phyloP scores from a whole-genome alignment of 2,113 vertebrate species.

The Antechinus stuartii region DNA sequence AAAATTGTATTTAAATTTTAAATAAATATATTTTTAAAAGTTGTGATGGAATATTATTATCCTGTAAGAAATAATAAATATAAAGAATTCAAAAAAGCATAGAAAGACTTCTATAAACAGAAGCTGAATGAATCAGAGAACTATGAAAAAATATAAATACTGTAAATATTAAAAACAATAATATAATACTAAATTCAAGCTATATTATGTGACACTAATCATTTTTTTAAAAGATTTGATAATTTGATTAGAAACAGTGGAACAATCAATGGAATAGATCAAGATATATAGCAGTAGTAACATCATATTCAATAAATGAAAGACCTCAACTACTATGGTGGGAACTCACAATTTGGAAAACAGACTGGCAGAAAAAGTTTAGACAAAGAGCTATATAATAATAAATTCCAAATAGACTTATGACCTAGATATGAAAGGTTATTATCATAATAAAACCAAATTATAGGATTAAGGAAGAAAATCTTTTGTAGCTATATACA shows the following conservation, averaged over 20 bases:
- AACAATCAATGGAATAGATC: background rate
- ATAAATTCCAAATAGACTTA: too few species aligned
- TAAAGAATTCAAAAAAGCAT: background rate
- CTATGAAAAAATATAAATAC: background rate
- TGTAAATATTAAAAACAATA: background rate
- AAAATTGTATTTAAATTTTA: too few species aligned
- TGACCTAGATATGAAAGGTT: too few species aligned
- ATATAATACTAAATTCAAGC: background rate
- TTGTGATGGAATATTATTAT: background rate
- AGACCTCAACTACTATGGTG: background rate
- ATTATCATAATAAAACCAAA: background rate
- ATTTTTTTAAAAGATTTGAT: background rate
- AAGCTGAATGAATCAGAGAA: background rate
- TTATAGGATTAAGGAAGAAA: background rate
- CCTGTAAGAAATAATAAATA: background rate
- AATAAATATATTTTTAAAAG: too few species aligned
- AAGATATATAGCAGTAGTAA: background rate
- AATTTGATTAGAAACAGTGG: background rate
- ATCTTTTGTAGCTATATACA: background rate
- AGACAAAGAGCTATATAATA: background rate
- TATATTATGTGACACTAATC: background rate
- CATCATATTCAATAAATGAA: background rate
- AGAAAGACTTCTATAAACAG: background rate
- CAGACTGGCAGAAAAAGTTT: background rate
- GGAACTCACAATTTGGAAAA: background rate